phyloP scores from a whole-genome alignment of 2,888 invertebrate species.

The Diarsia dahlii region DNA sequence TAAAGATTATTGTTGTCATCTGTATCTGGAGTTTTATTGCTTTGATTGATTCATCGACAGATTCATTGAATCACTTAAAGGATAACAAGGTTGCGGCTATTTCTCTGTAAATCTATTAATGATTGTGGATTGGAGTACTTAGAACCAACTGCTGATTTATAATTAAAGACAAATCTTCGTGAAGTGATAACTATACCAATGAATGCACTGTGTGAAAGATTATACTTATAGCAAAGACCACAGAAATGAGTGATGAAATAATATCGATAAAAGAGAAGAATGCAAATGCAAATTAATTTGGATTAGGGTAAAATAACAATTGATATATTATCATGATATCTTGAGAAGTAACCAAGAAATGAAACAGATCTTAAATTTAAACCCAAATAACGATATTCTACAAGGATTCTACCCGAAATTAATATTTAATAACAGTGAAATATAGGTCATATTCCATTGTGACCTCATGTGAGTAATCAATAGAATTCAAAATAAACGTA shows the following conservation, averaged over 20 bases:
- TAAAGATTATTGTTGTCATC: conserved; percentile 46
- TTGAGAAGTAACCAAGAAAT: not conserved
- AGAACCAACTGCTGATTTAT: not conserved
- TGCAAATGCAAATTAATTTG: not conserved
- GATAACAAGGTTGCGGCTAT: not conserved
- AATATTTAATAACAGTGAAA: conserved; percentile 30
- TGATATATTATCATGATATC: not conserved
- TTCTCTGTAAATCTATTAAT: not conserved
- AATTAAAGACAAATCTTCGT: not conserved
- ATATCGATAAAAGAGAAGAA: too few relatives aligned
- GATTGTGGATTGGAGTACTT: not conserved
- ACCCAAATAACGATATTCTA: not conserved
- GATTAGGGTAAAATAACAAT: not conserved
- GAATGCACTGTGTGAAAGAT: not conserved
- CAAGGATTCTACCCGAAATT: not conserved
- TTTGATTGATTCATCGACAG: conserved; percentile 57
- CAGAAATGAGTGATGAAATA: not conserved
- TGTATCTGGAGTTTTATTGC: conserved; percentile 16
- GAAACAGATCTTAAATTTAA: not conserved
- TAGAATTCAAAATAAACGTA: conserved; percentile 32
- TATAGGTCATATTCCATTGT: conserved; percentile 43
- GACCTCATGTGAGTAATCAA: conserved; percentile 44
- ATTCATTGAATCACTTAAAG: conserved; percentile 21
- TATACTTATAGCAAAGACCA: not conserved
- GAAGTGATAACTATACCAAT: not conserved